Evolutionary conservation across 2,888 invertebrate species (phyloP).

Genomic region (Chaetogeoica ovagalla): DNA sequence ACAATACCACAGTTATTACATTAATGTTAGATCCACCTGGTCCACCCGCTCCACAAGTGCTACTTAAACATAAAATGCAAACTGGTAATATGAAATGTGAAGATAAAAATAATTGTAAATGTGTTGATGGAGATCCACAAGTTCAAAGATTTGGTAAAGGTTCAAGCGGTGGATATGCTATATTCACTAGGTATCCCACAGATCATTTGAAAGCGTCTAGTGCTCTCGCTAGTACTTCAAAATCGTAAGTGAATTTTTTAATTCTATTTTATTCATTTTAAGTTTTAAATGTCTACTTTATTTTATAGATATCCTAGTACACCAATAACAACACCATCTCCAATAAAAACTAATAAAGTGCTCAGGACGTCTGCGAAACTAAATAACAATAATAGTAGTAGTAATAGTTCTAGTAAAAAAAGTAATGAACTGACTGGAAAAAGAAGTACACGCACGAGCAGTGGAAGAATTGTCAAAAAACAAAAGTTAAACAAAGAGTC

Average conservation of each 20-base stretch:
- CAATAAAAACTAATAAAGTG: conserved; percentile 43
- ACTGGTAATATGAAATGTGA: conserved; percentile 50
- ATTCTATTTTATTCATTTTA: not conserved
- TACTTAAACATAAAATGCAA: conserved; percentile 48
- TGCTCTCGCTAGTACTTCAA: conserved; percentile 36
- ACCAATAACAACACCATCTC: conserved; percentile 24
- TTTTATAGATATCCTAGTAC: conserved; percentile 18
- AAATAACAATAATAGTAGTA: conserved; percentile 22
- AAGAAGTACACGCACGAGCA: conserved; percentile 27
- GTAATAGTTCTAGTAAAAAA: conserved; percentile 15
- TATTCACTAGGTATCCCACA: conserved; percentile 55
- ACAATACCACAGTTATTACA: conserved; percentile 93
- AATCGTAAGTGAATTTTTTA: conserved; percentile 20
- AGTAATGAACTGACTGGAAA: conserved; percentile 12
- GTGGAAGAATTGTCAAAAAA: conserved; percentile 40
- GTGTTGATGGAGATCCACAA: conserved; percentile 49
- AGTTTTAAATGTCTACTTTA: not conserved
- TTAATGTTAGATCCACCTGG: conserved; percentile 89
- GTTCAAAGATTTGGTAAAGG: conserved; percentile 49
- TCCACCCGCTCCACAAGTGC: conserved; percentile 63
- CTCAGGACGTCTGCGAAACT: conserved; percentile 48
- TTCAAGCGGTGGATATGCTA: conserved; percentile 54
- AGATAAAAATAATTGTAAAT: conserved; percentile 41
- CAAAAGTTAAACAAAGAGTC: conserved; percentile 20
- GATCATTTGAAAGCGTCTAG: conserved; percentile 25